Evolutionary conservation across 2,113 vertebrate genomes (phyloP).

Genomic region (Holacanthus passer): DNA sequence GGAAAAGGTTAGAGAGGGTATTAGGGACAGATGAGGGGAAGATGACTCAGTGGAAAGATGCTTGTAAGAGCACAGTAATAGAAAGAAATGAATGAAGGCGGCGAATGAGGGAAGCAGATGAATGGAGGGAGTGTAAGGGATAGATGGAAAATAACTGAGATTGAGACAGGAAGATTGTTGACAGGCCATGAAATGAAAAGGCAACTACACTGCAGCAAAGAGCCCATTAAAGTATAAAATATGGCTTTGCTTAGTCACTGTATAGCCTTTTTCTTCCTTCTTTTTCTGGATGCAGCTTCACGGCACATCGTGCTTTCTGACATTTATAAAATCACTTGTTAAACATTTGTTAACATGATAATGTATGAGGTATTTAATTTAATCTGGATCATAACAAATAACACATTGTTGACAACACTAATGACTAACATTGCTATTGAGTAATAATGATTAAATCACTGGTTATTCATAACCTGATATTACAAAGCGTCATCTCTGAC

Average conservation of each 20-base stretch:
- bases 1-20: conserved; percentile 24
- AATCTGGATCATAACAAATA: neutral
- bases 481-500: conserved; percentile 15
- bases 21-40: conserved; percentile 40
- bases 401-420: neutral
- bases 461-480: conserved; percentile 17
- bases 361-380: neutral
- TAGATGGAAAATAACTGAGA: conserved; percentile 42
- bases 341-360: neutral
- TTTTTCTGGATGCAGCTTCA: too few relatives aligned
- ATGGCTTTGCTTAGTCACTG: conserved; percentile 18
- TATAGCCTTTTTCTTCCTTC: neutral
- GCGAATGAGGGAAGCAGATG: conserved; percentile 20
- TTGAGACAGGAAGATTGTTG: conserved; percentile 45
- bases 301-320: neutral
- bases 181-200: conserved; percentile 67
- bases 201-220: conserved; percentile 26
- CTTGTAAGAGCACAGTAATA: conserved; percentile 8
- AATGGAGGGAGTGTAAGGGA: conserved; percentile 23
- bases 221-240: conserved; percentile 26
- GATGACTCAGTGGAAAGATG: conserved; percentile 33
- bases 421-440: neutral
- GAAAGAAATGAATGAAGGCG: conserved; percentile 31
- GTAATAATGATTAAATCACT: conserved; percentile 15
- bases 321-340: neutral